Conservation (phyloP, 2,797 vertebrate genomes). For the Bovichtus variegatus region DNA sequence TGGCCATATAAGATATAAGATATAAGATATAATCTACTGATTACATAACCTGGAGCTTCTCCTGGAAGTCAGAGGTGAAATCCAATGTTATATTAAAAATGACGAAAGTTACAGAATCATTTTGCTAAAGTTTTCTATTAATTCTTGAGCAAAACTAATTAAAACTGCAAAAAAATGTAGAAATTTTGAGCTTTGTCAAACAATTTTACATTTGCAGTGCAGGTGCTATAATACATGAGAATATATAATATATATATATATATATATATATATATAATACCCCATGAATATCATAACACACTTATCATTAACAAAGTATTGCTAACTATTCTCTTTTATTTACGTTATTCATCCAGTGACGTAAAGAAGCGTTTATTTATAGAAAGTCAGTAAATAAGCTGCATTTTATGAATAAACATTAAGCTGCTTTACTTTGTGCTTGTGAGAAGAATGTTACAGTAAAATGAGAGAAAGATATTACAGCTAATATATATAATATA, state of each 20-base stretch:
- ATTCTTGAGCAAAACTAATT: neutral
- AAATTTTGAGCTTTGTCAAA: neutral
- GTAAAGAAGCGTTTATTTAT: neutral
- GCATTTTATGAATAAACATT: neutral
- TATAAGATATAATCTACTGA: neutral
- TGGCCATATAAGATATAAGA: too few relatives aligned
- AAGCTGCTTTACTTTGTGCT: neutral
- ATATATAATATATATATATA: too few relatives aligned
- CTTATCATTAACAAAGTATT: neutral
- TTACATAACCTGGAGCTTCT: constrained; percentile 8
- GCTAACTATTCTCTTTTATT: neutral
- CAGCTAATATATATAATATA: too few relatives aligned
- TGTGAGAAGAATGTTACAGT: neutral
- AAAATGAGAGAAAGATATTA: too few relatives aligned
- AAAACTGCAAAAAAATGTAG: constrained; percentile 12
- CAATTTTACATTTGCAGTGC: neutral
- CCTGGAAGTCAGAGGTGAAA: constrained; percentile 8
- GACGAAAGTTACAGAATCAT: neutral
- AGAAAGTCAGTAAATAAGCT: neutral
- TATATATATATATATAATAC: too few relatives aligned
- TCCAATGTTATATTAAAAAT: constrained; percentile 3
- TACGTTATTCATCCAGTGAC: neutral
- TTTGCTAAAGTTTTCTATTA: neutral
- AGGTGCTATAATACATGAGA: neutral
- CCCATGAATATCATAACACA: too few relatives aligned